Percentiles rank a stretch among this genome's conserved stretches.
phyloP scores from a whole-genome alignment of 2,113 vertebrate genomes.

The Phylloscopus trochiloides region DNA sequence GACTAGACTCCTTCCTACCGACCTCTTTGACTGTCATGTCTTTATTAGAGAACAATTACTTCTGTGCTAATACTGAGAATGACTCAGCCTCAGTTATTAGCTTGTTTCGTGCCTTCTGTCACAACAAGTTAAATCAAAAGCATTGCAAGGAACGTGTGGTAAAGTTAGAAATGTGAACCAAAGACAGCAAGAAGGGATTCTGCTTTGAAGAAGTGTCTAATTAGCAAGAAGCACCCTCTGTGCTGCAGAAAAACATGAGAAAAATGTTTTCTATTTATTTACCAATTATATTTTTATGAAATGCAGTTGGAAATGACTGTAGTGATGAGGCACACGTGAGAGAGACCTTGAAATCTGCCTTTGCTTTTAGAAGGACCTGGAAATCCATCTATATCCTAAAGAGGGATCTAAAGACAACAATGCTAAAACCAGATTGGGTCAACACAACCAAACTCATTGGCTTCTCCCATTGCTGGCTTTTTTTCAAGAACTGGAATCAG shows the following conservation, averaged over 20 bases:
- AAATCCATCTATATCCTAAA: background rate
- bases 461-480: background rate
- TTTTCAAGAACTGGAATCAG: background rate
- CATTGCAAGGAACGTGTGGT: background rate
- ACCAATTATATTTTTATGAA: background rate
- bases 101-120: constrained; percentile 8
- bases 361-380: background rate
- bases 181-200: background rate
- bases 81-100: background rate
- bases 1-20: background rate
- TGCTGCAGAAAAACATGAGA: background rate
- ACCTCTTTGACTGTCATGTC: background rate
- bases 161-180: background rate
- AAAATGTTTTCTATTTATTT: background rate
- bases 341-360: background rate
- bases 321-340: background rate
- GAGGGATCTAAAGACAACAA: background rate
- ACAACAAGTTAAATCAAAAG: constrained; percentile 25
- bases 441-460: background rate
- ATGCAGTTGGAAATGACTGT: background rate
- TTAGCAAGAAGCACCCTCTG: background rate
- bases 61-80: background rate
- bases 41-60: constrained; percentile 26
- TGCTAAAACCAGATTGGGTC: background rate
- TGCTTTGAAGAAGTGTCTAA: background rate